Evolutionary conservation across 2,797 vertebrate species (phyloP).

Genomic region (Babyrousa celebensis): DNA sequence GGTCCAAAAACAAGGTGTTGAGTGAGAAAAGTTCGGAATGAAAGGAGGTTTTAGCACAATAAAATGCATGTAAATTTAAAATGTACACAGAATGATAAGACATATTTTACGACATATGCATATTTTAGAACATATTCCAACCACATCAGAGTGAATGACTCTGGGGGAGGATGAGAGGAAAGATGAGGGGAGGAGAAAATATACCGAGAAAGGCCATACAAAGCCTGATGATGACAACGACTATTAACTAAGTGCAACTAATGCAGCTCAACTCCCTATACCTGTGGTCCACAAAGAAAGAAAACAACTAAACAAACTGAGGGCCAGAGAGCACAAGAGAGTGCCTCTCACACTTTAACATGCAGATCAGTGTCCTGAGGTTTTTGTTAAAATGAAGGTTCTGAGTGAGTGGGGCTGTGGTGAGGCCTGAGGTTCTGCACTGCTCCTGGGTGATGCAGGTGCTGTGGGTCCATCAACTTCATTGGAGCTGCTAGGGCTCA

Average conservation of each 20-base stretch:
- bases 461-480: neutral
- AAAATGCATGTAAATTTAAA: conserved; percentile 27
- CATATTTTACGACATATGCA: neutral
- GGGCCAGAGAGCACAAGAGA: neutral
- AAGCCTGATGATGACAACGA: neutral
- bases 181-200: neutral
- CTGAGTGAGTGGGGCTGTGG: neutral
- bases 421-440: neutral
- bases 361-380: too few relatives aligned
- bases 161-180: neutral
- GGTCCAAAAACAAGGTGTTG: neutral
- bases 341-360: neutral
- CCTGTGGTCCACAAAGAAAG: neutral
- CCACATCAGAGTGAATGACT: neutral
- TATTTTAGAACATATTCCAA: conserved; percentile 30
- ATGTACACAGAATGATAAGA: neutral
- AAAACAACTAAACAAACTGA: neutral
- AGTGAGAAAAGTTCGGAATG: neutral
- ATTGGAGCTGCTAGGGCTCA: neutral
- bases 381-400: neutral
- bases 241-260: neutral
- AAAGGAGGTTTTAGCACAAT: neutral
- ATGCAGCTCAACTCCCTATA: neutral
- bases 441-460: neutral
- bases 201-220: neutral